These are phyloP conservation scores for Steinernema feltiae DNA, from an alignment of 1,140 invertebrate species.

Conservation along the genomic window DNA sequence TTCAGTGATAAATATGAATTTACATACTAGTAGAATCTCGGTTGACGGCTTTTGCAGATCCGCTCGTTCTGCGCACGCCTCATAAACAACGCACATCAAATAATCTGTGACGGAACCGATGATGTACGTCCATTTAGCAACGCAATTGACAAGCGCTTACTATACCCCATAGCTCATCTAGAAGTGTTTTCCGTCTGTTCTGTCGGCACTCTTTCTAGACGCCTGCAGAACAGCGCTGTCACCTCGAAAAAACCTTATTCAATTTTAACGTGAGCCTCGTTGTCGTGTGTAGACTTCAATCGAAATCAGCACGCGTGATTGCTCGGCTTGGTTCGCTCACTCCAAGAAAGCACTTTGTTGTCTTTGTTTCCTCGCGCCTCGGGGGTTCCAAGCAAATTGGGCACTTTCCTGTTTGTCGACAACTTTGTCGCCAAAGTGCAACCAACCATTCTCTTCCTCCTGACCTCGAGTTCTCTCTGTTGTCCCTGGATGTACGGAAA, in stretches of 20 bases:
- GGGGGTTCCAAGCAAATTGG: background rate
- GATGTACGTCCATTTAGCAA: conserved; percentile 10
- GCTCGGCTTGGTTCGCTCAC: background rate
- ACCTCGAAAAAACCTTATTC: conserved; percentile 1
- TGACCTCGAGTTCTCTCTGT: no score
- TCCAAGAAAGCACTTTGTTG: conserved; percentile 7
- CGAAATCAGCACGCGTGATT: background rate
- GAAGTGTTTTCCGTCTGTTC: background rate
- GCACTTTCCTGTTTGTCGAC: background rate
- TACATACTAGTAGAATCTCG: background rate
- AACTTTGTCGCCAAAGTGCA: no score
- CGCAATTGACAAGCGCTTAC: background rate
- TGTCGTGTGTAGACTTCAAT: background rate
- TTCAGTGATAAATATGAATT: background rate
- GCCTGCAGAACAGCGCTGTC: no score
- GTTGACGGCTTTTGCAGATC: background rate
- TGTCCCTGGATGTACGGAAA: no score
- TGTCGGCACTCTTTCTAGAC: background rate
- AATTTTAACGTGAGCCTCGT: background rate
- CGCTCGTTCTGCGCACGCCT: conserved; percentile 10
- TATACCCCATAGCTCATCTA: conserved; percentile 11
- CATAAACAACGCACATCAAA: conserved; percentile 15
- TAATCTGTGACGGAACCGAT: conserved; percentile 13
- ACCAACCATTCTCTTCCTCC: no score
- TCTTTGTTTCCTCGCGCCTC: background rate